Base-by-base conservation (phyloP, 2,797 vertebrate species). In the Lates japonicus region DNA sequence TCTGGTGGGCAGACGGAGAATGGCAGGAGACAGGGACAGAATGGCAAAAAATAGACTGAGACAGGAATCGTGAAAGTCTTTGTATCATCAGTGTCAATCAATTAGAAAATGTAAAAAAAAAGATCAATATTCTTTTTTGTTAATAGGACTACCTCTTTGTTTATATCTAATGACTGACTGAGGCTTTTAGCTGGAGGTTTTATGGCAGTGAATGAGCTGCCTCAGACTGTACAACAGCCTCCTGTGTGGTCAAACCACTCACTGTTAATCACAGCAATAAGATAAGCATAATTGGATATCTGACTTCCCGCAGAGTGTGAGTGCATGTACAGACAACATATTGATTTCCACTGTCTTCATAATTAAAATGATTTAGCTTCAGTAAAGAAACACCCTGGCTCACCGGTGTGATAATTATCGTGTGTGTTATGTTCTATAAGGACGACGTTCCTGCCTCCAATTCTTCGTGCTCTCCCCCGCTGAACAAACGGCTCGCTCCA, bases 321-420 rank as follows among this genome's bases (percentile, higher is more conserved):
- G 81, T 63, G 71, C 82, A 80, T 81, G 82, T 85, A 88, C 83
- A 83, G 76, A 90, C 86, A 90, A 86, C 88, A 86, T 87, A 91
- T 92, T 85, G 90, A 92, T 93, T 93, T 89, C 69, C 82, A 54
- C 78, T 84, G 90, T 90, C 88, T 84, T 86, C 74, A 60, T 87
- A 89, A 90, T 92, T 88, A 90, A 91, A 90, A 89, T 91, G 81
- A 88, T 92, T 92, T 87, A 86, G 82, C 77, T 75, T 81, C 77
- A 80, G 86, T 87, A 74, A 76, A 86, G 78, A 83, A 67, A 82
- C 79, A 31, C 74, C 65, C 67, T 22, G 75, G 39, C 76, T 85
- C 71, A 73, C 41, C 33, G 46, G 73, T 13, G 69, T 64, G 80
- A 87, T 88, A 78, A 90, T 87, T 76, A 88, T 73, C 11, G 16